These are phyloP conservation scores for Menidia menidia DNA, from an alignment of 2,797 vertebrate genomes.

Conservation along the genomic window DNA sequence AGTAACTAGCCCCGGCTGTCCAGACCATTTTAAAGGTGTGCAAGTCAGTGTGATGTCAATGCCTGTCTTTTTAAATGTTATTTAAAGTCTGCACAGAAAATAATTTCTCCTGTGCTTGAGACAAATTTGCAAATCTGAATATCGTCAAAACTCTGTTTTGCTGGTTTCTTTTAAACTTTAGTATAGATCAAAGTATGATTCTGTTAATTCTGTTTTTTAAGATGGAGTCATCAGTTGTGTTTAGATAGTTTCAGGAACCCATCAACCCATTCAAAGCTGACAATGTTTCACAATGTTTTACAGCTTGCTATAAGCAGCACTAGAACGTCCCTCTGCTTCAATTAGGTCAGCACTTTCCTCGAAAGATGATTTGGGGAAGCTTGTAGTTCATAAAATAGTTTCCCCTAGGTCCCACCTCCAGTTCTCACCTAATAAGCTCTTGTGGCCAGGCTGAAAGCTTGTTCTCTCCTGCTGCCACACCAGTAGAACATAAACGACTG, in stretches of 20 bases:
- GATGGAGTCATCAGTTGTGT: too few relatives aligned
- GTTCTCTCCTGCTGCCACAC: not conserved
- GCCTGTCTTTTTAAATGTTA: too few relatives aligned
- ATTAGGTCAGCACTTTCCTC: conserved; percentile 5
- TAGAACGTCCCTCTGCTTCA: not conserved
- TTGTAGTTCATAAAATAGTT: not conserved
- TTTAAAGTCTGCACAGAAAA: too few relatives aligned
- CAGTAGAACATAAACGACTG: conserved; percentile 3
- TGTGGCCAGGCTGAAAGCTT: not conserved
- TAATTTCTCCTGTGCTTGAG: too few relatives aligned
- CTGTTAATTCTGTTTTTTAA: too few relatives aligned
- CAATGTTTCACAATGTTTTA: too few relatives aligned
- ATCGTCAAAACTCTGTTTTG: too few relatives aligned
- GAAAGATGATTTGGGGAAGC: not conserved
- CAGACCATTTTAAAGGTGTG: not conserved
- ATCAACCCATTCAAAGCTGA: too few relatives aligned
- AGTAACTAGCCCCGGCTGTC: not conserved
- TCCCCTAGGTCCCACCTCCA: not conserved
- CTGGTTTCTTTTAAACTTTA: too few relatives aligned
- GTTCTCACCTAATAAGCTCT: not conserved
- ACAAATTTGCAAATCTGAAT: too few relatives aligned
- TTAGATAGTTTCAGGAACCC: not conserved
- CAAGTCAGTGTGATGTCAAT: not conserved
- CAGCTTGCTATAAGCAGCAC: not conserved
- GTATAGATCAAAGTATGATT: too few relatives aligned